Evolutionary conservation across 2,888 invertebrate genomes (phyloP).

Genomic region (Pyrrhia umbra): DNA sequence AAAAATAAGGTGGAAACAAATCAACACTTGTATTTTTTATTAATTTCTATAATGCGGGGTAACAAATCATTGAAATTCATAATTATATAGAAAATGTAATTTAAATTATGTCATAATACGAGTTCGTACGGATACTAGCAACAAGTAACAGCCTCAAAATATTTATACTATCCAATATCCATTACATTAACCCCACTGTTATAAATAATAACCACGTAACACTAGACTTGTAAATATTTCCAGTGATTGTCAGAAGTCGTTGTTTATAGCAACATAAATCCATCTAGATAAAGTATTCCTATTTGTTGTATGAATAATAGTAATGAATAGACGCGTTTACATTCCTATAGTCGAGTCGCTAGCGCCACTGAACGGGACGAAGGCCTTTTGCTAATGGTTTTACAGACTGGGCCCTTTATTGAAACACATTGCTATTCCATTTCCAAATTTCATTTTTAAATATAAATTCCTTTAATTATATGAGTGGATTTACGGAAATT

Average conservation of each 20-base stretch:
- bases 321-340: slow-evolving; percentile 54
- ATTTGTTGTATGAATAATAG: slow-evolving; percentile 62
- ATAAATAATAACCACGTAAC: slow-evolving; percentile 25
- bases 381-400: slow-evolving; percentile 44
- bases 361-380: slow-evolving; percentile 51
- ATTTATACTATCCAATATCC: slow-evolving; percentile 10
- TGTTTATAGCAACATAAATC: slow-evolving; percentile 62
- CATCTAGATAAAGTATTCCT: slow-evolving; percentile 57
- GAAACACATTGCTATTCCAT: too few species aligned
- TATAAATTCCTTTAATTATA: too few species aligned
- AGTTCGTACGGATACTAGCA: background rate
- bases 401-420: slow-evolving; percentile 15
- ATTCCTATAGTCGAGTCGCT: slow-evolving; percentile 43
- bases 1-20: too few species aligned
- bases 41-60: too few species aligned
- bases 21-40: background rate
- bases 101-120: background rate
- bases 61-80: too few species aligned
- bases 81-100: background rate
- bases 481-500: too few species aligned
- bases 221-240: slow-evolving; percentile 48
- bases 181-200: slow-evolving; percentile 18
- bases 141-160: slow-evolving; percentile 3
- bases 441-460: too few species aligned
- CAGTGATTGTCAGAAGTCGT: slow-evolving; percentile 58